phyloP scores from a whole-genome alignment of 2,113 vertebrate species.

The Aix galericulata region DNA sequence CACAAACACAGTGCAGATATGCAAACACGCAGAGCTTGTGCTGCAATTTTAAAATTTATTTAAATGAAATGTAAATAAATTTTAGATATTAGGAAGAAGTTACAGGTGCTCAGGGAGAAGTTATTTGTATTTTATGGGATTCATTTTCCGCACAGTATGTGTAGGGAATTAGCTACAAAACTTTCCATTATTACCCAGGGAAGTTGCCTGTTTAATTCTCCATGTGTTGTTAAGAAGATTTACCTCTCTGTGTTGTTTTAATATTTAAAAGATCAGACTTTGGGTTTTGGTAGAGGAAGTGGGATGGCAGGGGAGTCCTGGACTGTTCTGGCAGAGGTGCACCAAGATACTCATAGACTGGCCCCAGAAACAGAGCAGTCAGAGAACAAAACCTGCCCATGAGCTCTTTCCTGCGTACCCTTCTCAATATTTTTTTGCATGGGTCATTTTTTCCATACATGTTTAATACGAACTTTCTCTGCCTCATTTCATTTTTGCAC shows the following conservation, averaged over 20 bases:
- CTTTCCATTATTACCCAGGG: conserved; percentile 45
- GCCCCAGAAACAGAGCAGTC: fast-evolving
- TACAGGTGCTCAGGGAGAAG: conserved; percentile 64
- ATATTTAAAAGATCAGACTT: conserved; percentile 54
- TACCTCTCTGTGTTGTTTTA: conserved; percentile 37
- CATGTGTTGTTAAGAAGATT: conserved; percentile 35
- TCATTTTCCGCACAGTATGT: conserved; percentile 67
- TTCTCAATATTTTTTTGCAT: background rate
- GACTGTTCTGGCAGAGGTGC: background rate
- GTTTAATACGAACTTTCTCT: background rate
- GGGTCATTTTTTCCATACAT: background rate
- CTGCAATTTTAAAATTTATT: conserved; percentile 44
- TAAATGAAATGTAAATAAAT: conserved; percentile 59
- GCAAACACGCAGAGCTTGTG: background rate
- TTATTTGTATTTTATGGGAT: conserved; percentile 62
- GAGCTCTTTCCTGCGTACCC: background rate
- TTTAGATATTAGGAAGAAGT: conserved; percentile 61
- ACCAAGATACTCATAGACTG: no score
- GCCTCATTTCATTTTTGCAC: background rate
- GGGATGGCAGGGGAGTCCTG: background rate
- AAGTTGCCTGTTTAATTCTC: conserved; percentile 57
- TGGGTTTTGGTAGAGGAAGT: background rate
- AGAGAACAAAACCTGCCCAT: background rate
- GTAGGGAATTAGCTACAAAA: conserved; percentile 48
- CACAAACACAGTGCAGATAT: fast-evolving